A percentile compares a stretch with the other conserved stretches of the same genome.
Conservation (phyloP, 2,113 vertebrate genomes). For the Corythoichthys haematopterus region DNA sequence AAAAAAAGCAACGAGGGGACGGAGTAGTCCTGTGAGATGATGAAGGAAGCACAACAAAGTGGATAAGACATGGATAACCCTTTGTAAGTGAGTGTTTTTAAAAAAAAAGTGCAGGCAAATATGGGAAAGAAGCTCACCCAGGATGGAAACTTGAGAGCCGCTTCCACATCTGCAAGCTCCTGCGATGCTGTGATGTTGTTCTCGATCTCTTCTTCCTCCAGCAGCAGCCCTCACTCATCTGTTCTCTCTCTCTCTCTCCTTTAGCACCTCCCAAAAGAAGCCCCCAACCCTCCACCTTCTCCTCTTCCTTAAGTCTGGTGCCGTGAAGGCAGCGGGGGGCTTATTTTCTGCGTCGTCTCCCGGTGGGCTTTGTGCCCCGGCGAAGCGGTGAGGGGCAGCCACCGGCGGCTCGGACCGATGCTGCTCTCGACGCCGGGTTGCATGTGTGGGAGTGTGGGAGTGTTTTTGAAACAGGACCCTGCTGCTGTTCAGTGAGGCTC, state of each 20-base stretch:
- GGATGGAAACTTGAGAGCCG: conserved; percentile 49
- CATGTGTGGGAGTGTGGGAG: conserved; percentile 42
- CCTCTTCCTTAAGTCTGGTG: conserved; percentile 17
- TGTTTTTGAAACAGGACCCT: conserved; percentile 38
- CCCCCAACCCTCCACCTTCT: conserved; percentile 2
- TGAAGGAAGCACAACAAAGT: conserved; percentile 11
- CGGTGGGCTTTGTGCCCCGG: conserved; percentile 25
- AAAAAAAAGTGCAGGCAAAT: conserved; percentile 6
- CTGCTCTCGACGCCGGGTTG: conserved; percentile 30
- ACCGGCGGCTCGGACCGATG: conserved; percentile 35
- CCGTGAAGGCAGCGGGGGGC: conserved; percentile 21
- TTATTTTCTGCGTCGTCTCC: conserved; percentile 14
- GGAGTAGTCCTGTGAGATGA: not conserved
- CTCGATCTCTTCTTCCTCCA: conserved; percentile 8
- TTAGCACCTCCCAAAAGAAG: conserved; percentile 18
- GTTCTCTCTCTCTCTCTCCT: conserved; percentile 32
- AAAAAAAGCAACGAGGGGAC: conserved; percentile 11
- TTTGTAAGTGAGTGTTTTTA: not conserved
- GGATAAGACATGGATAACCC: not conserved
- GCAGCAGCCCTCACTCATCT: conserved; percentile 28
- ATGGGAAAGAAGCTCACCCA: conserved; percentile 63
- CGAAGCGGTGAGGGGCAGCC: conserved; percentile 27
- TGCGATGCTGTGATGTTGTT: conserved; percentile 19
- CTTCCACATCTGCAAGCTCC: conserved; percentile 53
- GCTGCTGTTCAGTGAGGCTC: conserved; percentile 48